Conservation (phyloP, 2,888 invertebrate genomes). For the Mamestra brassicae region DNA sequence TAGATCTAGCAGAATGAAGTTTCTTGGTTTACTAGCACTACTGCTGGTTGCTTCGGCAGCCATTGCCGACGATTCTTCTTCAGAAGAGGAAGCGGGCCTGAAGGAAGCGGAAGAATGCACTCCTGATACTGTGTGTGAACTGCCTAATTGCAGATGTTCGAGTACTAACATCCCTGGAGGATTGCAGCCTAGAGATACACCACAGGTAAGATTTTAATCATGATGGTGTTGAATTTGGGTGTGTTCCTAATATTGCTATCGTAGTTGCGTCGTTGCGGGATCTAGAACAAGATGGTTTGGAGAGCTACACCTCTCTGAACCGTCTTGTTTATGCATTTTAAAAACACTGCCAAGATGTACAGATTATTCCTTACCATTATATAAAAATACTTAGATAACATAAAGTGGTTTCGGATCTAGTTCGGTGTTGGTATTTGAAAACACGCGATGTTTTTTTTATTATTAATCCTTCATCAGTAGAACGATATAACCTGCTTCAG, state of each 20-base stretch:
- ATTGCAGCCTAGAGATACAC: constrained; percentile 82
- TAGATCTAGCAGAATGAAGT: constrained; percentile 58
- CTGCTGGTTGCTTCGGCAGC: constrained; percentile 47
- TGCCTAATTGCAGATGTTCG: constrained; percentile 91
- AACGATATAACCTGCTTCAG: too few relatives aligned
- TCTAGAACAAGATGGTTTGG: background rate
- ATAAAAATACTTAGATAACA: background rate
- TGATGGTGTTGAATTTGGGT: background rate
- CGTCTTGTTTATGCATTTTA: background rate
- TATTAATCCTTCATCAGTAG: too few relatives aligned
- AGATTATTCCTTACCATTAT: background rate
- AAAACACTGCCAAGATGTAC: background rate
- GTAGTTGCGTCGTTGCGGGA: background rate
- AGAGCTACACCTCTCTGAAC: too few relatives aligned
- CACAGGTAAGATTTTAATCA: constrained; percentile 83
- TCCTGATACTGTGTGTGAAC: constrained; percentile 78
- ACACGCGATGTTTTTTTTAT: background rate
- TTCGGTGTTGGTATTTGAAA: background rate
- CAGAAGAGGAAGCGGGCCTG: constrained; percentile 41
- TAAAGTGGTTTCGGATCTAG: too few relatives aligned
- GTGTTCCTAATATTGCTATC: background rate
- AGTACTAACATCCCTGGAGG: constrained; percentile 85
- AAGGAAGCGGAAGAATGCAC: constrained; percentile 79
- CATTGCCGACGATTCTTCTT: constrained; percentile 39
- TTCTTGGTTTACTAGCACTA: constrained; percentile 43